Evolutionary conservation across 2,888 invertebrate species (phyloP).

Genomic region (Nebria salina): DNA sequence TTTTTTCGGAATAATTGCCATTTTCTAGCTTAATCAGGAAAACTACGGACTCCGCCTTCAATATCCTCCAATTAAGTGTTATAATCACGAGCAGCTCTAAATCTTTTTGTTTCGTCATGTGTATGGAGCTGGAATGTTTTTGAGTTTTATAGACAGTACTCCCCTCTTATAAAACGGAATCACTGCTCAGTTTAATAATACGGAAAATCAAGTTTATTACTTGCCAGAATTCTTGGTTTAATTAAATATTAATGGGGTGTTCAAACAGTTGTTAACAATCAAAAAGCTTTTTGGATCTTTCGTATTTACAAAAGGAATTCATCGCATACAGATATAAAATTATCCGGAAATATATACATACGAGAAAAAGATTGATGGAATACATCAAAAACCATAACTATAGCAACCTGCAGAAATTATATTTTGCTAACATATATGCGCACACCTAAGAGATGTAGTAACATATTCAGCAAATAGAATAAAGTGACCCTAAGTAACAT

Average conservation of each 20-base stretch:
- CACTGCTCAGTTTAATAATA: background rate
- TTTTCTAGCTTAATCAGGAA: background rate
- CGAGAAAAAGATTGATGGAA: no score
- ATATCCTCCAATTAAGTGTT: conserved; percentile 44
- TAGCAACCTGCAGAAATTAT: no score
- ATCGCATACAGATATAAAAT: background rate
- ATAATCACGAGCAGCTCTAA: conserved; percentile 40
- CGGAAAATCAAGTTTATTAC: background rate
- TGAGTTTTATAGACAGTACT: background rate
- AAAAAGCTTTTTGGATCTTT: background rate
- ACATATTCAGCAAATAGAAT: background rate
- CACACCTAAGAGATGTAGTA: background rate
- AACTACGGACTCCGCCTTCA: conserved; percentile 32
- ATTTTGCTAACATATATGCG: no score
- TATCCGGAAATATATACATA: background rate
- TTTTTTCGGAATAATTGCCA: background rate
- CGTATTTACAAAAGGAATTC: background rate
- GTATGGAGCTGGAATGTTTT: background rate
- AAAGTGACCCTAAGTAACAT: background rate
- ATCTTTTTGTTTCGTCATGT: conserved; percentile 27
- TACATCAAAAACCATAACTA: no score
- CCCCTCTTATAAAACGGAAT: background rate
- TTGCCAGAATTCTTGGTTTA: background rate
- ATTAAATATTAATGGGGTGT: background rate
- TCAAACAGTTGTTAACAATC: background rate